Conservation (phyloP, 2,888 invertebrate genomes). For the Lottia scabra region DNA sequence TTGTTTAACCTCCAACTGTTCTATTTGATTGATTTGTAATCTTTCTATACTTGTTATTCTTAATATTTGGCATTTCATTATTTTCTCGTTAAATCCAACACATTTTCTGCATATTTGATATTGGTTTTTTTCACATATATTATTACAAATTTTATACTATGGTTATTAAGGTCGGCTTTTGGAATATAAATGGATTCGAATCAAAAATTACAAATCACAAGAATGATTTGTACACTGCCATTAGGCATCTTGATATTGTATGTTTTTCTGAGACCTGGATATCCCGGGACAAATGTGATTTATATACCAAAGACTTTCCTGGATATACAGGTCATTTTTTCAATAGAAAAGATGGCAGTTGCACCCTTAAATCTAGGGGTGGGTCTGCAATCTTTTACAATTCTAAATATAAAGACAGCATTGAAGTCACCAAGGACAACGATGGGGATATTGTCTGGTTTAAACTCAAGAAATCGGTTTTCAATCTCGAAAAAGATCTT, state of each 20-base stretch:
- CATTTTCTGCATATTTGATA: too few species aligned
- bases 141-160: too few species aligned
- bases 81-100: too few species aligned
- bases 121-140: too few species aligned
- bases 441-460: slow-evolving; percentile 9
- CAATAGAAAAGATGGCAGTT: not conserved
- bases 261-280: not conserved
- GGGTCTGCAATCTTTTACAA: not conserved
- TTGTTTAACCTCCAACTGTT: too few species aligned
- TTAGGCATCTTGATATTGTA: not conserved
- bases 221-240: not conserved
- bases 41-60: too few species aligned
- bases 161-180: not conserved
- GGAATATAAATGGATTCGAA: not conserved
- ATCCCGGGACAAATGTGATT: not conserved
- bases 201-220: not conserved
- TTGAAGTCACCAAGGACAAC: not conserved
- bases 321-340: not conserved
- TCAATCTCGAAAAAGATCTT: slow-evolving; percentile 16
- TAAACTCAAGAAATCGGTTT: slow-evolving; percentile 15
- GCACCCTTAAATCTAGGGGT: not conserved
- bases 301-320: not conserved
- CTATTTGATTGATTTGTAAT: too few species aligned
- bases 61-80: too few species aligned
- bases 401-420: not conserved